Base-by-base conservation (phyloP, 2,888 invertebrate species). In the Myathropa florea region DNA sequence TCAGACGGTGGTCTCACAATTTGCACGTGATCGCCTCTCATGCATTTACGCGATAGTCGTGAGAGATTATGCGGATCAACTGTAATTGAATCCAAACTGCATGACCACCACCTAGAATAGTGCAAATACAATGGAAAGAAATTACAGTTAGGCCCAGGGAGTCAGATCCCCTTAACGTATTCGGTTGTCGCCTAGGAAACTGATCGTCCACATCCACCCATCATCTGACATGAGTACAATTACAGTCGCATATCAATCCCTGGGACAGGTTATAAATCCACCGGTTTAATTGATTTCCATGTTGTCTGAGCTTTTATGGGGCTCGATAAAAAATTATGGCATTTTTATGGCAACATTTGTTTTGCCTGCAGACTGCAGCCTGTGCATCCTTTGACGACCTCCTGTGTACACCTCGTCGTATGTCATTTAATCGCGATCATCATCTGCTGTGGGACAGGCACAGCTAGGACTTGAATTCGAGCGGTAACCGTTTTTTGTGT, bases 281-380 rank as follows among this genome's bases (percentile, higher is more conserved):
- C 73, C 64, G 59, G 46, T 71, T 82, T 82, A 76, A 82, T 82
- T 82, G 81, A 75, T 75, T 76, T 76, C 28, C 81, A 76, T 75
- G 81, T 82, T 76, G 75, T 59, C 24, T 64, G 61, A 68, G 57
- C 63, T 82, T 82, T 82, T 82, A 82, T 76, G 75, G 70, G 18
- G n/a, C n/a, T 14, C 81, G 46, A 82, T 82, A 70, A 82, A 76
- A 73, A 82, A 59, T 76, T 82, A 82, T 82, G 75, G 68, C 75
- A 70, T 65, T 76, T 82, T 82, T 82, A 82, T 82, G 75, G 65
- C 68, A 70, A 36, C 60, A 53, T 73, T 73, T 73, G 80, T 68
- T 80, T 80, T 67, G 26, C 77, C 26, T 4, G n/a, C n/a, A 39
- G 39, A 39, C 39, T 39, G 39, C 24, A 36, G 67, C 67, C 61